Evolutionary conservation across 2,113 vertebrate genomes (phyloP), one percentile per base, ranked within the genome.

Genomic region (Onychostoma macrolepis): DNA sequence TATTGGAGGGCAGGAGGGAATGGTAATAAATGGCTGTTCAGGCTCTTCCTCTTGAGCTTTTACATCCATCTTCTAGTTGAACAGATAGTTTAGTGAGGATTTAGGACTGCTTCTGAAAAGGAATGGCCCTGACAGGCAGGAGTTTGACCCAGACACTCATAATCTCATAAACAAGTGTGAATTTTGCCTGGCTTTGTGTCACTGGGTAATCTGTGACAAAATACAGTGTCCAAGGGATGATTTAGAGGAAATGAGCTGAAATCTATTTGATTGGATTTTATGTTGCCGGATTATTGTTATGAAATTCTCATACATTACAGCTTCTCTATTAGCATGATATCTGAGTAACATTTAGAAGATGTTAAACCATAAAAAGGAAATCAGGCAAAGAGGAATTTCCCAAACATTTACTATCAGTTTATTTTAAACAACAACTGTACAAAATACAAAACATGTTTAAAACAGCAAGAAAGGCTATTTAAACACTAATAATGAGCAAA

Each of bases 351-450:
- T 28, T 28, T 77, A 30, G 41, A 65, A 30, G 80, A 41, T 61
- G 58, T n/a, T 2, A 63, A 63, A 86, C n/a, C 10, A 41, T 33
- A 80, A 33, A 53, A 61, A 61, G 8, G 5, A 58, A 58, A 41
- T 7, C 33, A 63, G 30, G 45, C 75, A 50, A 33, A 83, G 12
- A 33, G 45, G 6, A 82, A 43, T 50, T 71, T 15, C 30, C 12
- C 30, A 82, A 69, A 65, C 38, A n/a, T 28, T 63, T 71, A 69
- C 56, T 76, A 80, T n/a, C 33, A 45, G 5, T 87, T 89, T 86
- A 89, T 89, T 89, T 72, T 74, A 74, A 83, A 87, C 85, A 69
- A 87, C 88, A 80, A 88, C 58, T 78, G 78, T 88, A 88, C 85
- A 90, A 90, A 90, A 88, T 90, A 85, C 58, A 86, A 76, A 82